These are phyloP conservation scores for Drosophila lacicola DNA, from an alignment of 2,888 invertebrate genomes.

Conservation along the genomic window DNA sequence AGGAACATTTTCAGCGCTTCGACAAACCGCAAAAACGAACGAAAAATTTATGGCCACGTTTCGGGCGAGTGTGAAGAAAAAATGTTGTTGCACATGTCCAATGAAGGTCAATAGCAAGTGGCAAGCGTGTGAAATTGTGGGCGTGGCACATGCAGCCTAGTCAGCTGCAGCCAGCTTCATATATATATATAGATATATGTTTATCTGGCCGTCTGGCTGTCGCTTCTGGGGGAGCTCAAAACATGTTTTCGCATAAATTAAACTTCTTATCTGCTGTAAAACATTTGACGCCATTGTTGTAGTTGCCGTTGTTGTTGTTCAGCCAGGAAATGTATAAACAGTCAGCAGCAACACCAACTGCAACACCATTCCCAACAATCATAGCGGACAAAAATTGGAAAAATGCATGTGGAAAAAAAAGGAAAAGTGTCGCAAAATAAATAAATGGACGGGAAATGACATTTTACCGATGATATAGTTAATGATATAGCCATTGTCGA, in stretches of 20 bases:
- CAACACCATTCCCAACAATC: conserved; percentile 24
- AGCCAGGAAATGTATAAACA: conserved; percentile 60
- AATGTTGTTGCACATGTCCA: conserved; percentile 43
- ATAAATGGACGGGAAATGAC: conserved; percentile 63
- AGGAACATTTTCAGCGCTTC: conserved; percentile 48
- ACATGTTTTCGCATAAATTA: conserved; percentile 83
- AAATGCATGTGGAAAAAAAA: conserved; percentile 20
- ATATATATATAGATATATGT: conserved; percentile 40
- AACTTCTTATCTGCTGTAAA: conserved; percentile 80
- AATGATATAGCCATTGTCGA: conserved; percentile 56
- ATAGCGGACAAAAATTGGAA: conserved; percentile 32
- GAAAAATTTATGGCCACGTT: conserved; percentile 65
- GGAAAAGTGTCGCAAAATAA: conserved; percentile 55
- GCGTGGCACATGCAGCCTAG: conserved; percentile 54
- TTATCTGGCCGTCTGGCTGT: conserved; percentile 58
- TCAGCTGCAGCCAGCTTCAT: conserved; percentile 31
- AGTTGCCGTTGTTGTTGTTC: conserved; percentile 42
- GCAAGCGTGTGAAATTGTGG: conserved; percentile 60
- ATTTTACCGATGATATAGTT: conserved; percentile 68
- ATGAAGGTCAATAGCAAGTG: conserved; percentile 70
- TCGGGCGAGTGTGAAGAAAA: conserved; percentile 53
- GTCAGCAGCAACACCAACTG: conserved; percentile 25
- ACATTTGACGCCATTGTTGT: conserved; percentile 74
- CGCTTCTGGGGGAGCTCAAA: conserved; percentile 58
- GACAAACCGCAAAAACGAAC: conserved; percentile 68